Percentiles rank a stretch among this genome's conserved stretches.
These are phyloP conservation scores for Thelohanellus kitauei DNA, from an alignment of 30 jellyfish, hydroid and myxozoan genomes.

Conservation along the genomic window DNA sequence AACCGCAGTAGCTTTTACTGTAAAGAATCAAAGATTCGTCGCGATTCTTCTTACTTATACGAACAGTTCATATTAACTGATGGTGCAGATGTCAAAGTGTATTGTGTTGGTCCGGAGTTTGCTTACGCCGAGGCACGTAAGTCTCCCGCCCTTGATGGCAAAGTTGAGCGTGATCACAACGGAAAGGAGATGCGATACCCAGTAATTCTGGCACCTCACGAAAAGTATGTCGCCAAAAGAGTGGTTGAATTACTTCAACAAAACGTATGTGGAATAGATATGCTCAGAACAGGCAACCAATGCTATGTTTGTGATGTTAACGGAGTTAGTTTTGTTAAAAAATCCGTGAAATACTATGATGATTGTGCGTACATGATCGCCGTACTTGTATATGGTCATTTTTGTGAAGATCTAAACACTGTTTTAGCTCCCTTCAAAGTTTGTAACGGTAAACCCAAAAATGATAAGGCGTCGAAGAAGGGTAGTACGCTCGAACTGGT, in stretches of 20 bases:
- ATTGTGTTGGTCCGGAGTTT: conserved; percentile 70
- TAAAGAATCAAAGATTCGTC: conserved; percentile 56
- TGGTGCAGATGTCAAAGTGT: conserved; percentile 93
- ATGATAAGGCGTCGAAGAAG: conserved; percentile 8
- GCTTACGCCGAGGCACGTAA: conserved; percentile 98
- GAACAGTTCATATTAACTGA: conserved; percentile 88
- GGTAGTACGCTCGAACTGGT: conserved; percentile 68
- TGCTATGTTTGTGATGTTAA: conserved; percentile 79
- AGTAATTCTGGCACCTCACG: conserved; percentile 57
- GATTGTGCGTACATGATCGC: neutral
- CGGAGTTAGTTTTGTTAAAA: conserved; percentile 85
- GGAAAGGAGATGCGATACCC: conserved; percentile 91
- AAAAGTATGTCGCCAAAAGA: conserved; percentile 47
- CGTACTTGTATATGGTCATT: neutral
- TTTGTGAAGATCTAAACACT: no score
- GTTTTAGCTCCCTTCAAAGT: no score
- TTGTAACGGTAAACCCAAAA: no score
- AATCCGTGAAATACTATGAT: conserved; percentile 47
- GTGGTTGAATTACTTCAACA: conserved; percentile 46
- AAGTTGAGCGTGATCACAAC: conserved; percentile 66
- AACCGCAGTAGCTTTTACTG: conserved; percentile 91
- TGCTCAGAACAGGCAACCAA: conserved; percentile 52
- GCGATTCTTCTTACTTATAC: conserved; percentile 61
- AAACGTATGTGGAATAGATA: conserved; percentile 91
- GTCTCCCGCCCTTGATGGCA: conserved; percentile 96